Evolutionary conservation across 2,113 vertebrate species (phyloP).

Genomic region (Rhagologus leucostigma): DNA sequence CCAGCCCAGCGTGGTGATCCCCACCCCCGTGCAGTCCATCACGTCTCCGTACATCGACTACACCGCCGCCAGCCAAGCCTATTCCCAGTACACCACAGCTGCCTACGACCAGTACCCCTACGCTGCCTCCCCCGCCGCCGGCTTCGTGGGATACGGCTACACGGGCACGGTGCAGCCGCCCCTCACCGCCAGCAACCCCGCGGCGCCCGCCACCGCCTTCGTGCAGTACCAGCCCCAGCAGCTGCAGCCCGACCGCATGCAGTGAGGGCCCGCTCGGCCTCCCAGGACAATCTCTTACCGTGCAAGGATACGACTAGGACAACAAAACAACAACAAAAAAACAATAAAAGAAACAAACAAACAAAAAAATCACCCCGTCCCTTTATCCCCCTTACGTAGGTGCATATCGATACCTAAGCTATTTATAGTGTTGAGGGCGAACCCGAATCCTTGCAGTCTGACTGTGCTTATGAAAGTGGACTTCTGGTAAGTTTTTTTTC

Average conservation of each 20-base stretch:
- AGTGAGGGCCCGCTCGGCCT: conserved; percentile 60
- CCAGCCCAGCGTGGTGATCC: conserved; percentile 90
- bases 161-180: conserved; percentile 75
- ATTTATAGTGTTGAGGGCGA: conserved; percentile 63
- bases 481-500: conserved; percentile 17
- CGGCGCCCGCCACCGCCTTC: conserved; percentile 74
- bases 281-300: background rate
- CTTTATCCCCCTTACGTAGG: background rate
- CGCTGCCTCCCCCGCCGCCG: conserved; percentile 81
- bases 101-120: conserved; percentile 93
- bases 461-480: conserved; percentile 30
- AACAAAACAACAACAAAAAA: background rate
- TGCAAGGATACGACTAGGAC: background rate
- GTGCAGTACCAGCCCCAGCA: conserved; percentile 89
- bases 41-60: conserved; percentile 89
- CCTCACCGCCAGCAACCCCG: conserved; percentile 58
- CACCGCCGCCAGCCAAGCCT: conserved; percentile 79
- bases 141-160: conserved; percentile 85
- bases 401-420: conserved; percentile 57
- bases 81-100: conserved; percentile 84
- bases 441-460: conserved; percentile 2
- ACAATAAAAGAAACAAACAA: background rate
- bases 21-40: conserved; percentile 81
- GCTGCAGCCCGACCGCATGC: conserved; percentile 91
- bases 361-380: background rate